phyloP scores from a whole-genome alignment of 2,113 vertebrate genomes.

The Epinephelus fuscoguttatus region DNA sequence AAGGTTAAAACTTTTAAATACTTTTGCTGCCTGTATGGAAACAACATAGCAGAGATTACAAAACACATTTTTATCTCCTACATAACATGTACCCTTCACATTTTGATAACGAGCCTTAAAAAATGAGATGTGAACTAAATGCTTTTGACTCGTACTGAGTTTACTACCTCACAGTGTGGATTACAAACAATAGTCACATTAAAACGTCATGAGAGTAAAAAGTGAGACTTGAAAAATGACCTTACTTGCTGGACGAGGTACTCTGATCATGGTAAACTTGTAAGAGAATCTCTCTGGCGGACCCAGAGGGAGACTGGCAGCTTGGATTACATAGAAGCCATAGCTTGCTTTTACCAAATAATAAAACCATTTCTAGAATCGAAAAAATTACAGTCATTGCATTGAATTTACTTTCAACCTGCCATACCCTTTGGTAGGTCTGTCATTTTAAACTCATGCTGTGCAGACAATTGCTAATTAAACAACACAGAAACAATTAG shows the following conservation, averaged over 20 bases:
- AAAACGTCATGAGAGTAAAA: not conserved
- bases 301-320: constrained; percentile 51
- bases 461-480: not conserved
- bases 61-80: not conserved
- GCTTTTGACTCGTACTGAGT: not conserved
- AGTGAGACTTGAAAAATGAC: not conserved
- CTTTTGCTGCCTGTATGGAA: not conserved
- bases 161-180: not conserved
- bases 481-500: not conserved
- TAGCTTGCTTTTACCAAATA: not conserved
- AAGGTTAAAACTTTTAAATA: not conserved
- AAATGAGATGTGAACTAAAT: not conserved
- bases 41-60: not conserved
- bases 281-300: accelerated
- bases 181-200: not conserved
- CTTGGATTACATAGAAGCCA: accelerated
- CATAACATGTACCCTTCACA: no score
- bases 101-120: not conserved
- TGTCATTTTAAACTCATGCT: not conserved
- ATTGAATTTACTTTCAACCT: not conserved
- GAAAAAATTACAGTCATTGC: constrained; percentile 20
- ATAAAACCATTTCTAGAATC: constrained; percentile 80
- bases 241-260: constrained; percentile 58
- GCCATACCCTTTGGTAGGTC: not conserved
- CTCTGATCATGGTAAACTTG: accelerated